Percentiles rank a stretch among this genome's conserved stretches.
Conservation (phyloP, 2,113 vertebrate genomes). For the Cettia cetti region DNA sequence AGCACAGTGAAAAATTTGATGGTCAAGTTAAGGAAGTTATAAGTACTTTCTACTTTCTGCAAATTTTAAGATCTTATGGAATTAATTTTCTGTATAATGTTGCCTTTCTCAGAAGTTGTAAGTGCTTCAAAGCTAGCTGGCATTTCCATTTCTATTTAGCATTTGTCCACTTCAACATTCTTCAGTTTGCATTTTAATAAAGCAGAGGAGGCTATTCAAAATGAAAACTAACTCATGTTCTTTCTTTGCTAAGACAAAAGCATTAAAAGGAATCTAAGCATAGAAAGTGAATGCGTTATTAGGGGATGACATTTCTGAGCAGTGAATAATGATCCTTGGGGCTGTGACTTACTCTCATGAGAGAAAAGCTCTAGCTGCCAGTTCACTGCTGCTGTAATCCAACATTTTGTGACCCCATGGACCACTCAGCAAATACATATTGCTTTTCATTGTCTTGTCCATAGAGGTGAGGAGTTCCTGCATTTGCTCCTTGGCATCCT, state of each 20-base stretch:
- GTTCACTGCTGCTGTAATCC: neutral
- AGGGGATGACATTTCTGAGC: neutral
- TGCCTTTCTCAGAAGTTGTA: neutral
- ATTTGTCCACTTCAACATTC: neutral
- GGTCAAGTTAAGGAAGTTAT: neutral
- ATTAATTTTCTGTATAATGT: neutral
- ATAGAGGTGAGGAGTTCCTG: fast-evolving
- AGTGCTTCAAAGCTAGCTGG: neutral
- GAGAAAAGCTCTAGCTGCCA: neutral
- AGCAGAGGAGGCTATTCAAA: neutral
- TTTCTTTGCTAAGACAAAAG: neutral
- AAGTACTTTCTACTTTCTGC: neutral
- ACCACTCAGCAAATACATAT: neutral
- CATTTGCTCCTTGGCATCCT: neutral
- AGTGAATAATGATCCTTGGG: neutral
- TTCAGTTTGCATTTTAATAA: constrained; percentile 34
- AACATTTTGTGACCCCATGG: neutral
- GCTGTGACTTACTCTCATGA: neutral
- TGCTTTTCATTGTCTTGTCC: neutral
- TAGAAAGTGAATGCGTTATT: neutral
- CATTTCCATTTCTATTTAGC: neutral
- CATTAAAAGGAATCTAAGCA: neutral
- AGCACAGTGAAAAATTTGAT: neutral
- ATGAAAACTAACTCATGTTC: neutral
- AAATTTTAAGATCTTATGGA: neutral